A percentile compares a stretch with the other conserved stretches of the same genome.
Conservation (phyloP, 2,113 vertebrate genomes). For the Sapajus apella region DNA sequence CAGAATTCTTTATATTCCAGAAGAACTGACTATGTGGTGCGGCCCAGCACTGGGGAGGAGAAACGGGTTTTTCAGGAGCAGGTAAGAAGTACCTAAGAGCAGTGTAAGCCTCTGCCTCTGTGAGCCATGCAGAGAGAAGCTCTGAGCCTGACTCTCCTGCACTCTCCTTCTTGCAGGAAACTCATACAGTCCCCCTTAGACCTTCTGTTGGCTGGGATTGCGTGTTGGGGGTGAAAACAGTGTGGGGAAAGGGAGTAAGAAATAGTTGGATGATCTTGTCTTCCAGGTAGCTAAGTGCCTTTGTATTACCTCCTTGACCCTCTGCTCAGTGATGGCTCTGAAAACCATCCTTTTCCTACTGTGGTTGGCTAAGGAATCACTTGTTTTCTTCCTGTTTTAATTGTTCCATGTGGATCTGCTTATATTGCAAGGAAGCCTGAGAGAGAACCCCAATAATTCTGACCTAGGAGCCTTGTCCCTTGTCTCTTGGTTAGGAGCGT, state of each 20-base stretch:
- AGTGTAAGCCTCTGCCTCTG: not conserved
- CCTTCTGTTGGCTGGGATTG: not conserved
- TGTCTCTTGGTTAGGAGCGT: conserved; percentile 88
- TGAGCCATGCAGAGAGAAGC: not conserved
- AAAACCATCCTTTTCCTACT: not conserved
- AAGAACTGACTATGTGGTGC: conserved; percentile 97
- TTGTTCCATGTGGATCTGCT: not conserved
- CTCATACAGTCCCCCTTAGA: not conserved
- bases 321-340: not conserved
- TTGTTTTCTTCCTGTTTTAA: not conserved
- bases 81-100: conserved; percentile 82
- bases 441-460: not conserved
- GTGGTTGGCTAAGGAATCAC: not conserved
- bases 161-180: not conserved
- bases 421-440: not conserved
- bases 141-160: not conserved
- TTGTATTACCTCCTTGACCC: not conserved
- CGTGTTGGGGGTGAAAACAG: not conserved
- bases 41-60: conserved; percentile 97
- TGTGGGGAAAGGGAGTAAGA: not conserved
- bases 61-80: conserved; percentile 97
- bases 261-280: not conserved
- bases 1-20: conserved; percentile 83
- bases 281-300: not conserved
- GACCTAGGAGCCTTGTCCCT: not conserved